Evolutionary conservation across 2,113 vertebrate species (phyloP).

Genomic region (Lampris incognitus): DNA sequence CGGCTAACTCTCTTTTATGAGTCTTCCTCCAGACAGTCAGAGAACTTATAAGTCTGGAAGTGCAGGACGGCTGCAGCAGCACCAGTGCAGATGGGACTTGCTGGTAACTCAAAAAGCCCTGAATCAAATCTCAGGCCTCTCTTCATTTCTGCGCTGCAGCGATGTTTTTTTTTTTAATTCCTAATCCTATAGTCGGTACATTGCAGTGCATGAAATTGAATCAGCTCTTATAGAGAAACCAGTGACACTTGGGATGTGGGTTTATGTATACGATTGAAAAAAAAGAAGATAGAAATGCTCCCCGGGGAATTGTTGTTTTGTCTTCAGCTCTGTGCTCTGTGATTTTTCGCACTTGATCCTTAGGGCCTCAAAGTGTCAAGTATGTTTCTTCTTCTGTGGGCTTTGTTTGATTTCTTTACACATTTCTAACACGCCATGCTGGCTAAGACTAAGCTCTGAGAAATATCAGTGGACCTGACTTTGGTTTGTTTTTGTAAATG

Average conservation of each 20-base stretch:
- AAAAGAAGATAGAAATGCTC: not conserved
- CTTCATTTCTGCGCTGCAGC: not conserved
- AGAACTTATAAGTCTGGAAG: constrained; percentile 14
- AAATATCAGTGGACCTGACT: constrained; percentile 16
- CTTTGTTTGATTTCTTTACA: constrained; percentile 31
- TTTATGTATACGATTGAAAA: not conserved
- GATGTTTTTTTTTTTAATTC: not conserved
- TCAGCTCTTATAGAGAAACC: constrained; percentile 7
- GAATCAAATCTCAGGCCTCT: constrained; percentile 15
- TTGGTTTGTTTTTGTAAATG: constrained; percentile 50
- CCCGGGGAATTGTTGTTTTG: not conserved
- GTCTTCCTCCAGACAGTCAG: constrained; percentile 10
- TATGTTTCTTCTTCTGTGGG: not conserved
- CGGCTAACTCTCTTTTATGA: constrained; percentile 32
- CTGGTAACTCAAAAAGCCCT: constrained; percentile 16
- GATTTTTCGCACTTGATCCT: not conserved
- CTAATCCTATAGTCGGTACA: not conserved
- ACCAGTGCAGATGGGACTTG: constrained; percentile 4
- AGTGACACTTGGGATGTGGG: not conserved
- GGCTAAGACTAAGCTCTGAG: constrained; percentile 18
- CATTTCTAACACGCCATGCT: constrained; percentile 25
- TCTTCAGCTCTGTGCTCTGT: not conserved
- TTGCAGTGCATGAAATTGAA: constrained; percentile 7
- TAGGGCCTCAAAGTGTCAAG: constrained; percentile 24
- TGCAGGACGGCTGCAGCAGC: not conserved